Percentiles rank a stretch among this genome's conserved stretches.
These are phyloP conservation scores for Circaetus gallicus DNA, from an alignment of 2,113 vertebrate species.

Conservation along the genomic window DNA sequence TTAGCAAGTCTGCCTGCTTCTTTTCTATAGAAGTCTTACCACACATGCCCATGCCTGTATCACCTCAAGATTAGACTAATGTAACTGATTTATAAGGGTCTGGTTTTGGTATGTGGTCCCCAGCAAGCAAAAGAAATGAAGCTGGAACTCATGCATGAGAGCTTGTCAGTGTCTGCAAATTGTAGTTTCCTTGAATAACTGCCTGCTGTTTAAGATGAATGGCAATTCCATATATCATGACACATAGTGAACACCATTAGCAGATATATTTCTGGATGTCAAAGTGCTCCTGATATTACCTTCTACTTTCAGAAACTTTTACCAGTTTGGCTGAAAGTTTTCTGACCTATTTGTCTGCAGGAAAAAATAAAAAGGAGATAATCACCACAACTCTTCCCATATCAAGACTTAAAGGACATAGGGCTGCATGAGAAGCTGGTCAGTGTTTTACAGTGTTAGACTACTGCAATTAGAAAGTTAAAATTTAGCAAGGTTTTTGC, in stretches of 20 bases:
- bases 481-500: neutral
- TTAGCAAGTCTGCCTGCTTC: neutral
- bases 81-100: slow-evolving; percentile 15
- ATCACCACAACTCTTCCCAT: neutral
- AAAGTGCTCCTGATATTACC: neutral
- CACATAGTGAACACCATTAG: slow-evolving; percentile 41
- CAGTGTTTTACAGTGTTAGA: neutral
- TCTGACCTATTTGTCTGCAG: neutral
- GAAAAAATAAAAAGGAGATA: neutral
- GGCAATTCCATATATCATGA: slow-evolving; percentile 62
- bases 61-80: slow-evolving; percentile 3
- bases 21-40: neutral
- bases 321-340: slow-evolving; percentile 4
- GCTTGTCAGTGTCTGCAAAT: slow-evolving; percentile 52
- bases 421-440: neutral
- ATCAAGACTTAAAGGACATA: neutral
- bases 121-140: slow-evolving; percentile 50
- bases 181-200: slow-evolving; percentile 55
- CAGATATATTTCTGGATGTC: slow-evolving; percentile 39
- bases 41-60: neutral
- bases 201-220: slow-evolving; percentile 55
- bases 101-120: slow-evolving; percentile 15
- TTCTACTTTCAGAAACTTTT: slow-evolving; percentile 38
- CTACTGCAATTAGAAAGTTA: neutral
- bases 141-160: slow-evolving; percentile 46